Base-by-base conservation (phyloP, 2,113 vertebrate species). In the Aldabrachelys gigantea region DNA sequence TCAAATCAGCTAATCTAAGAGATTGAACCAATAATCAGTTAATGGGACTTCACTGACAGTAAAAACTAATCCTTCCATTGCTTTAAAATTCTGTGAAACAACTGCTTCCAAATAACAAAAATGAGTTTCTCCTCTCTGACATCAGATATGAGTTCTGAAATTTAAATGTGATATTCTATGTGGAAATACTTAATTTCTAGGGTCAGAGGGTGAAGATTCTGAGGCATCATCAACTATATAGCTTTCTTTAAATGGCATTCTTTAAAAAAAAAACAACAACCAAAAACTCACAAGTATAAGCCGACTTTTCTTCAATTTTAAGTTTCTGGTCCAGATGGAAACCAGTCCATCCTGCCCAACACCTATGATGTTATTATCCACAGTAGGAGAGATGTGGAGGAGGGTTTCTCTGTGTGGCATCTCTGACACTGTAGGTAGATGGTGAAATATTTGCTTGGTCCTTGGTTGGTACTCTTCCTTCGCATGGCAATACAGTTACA, bases 251-350 rank as follows among this genome's bases (percentile, higher is more conserved):
- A 94, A 84, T 75, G 84, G 81, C 25, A 27, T 3, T 38, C 21
- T 80, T 49, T 38, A 59, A 47, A 62, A 3, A 0, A 4, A 81
- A 44, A n/a, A 47, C 8, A 12, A 49, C 17, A 44, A 29, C 44
- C 12, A 62, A 3, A 0, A 4, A 81, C 49, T 52, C 0, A 6
- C 93, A 95, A 95, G 86, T 14, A 83, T 89, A 87, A 89, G 3
- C 31, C 92, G 80, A 76, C 84, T 94, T 92, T 93, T 72, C 88
- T 91, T 97, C 75, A 94, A 1, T 53, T 92, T 90, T 62, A 95
- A 79, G 11, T 25, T 89, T 94, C 81, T 24, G 11, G 72, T 92
- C 96, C 93, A 95, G 76, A 92, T 87, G 24, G 94, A 95, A 89
- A 96, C 38, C 52, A 95, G 3, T 81, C 84, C 82, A 94, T 85